Conservation (phyloP, 1,140 invertebrate genomes). For the Drosophila subpulchrella region DNA sequence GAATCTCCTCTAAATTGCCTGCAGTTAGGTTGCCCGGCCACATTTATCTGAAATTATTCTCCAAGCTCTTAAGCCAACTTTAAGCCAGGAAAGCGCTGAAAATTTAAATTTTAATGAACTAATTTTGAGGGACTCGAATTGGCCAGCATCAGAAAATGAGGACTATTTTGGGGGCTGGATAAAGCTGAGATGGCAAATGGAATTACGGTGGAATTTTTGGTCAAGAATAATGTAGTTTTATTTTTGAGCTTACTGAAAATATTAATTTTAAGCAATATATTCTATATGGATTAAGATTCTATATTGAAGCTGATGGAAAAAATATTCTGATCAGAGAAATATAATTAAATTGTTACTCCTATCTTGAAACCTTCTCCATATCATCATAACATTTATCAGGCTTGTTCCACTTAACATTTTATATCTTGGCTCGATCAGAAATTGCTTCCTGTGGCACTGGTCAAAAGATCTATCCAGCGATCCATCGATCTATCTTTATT, state of each 20-base stretch:
- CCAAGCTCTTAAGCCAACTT: conserved; percentile 37
- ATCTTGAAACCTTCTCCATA: conserved; percentile 6
- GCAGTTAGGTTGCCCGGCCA: conserved; percentile 24
- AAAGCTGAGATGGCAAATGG: conserved; percentile 19
- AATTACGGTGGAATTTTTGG: conserved; percentile 19
- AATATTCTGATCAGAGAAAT: neutral
- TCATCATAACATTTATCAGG: conserved; percentile 17
- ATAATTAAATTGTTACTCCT: conserved; percentile 36
- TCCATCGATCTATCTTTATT: conserved; percentile 56
- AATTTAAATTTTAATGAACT: conserved; percentile 62
- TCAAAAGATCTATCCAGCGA: conserved; percentile 6
- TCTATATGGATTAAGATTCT: no score
- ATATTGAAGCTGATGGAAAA: neutral
- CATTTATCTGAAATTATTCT: conserved; percentile 54
- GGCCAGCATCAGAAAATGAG: conserved; percentile 20
- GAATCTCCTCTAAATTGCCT: conserved; percentile 41
- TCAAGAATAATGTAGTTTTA: neutral
- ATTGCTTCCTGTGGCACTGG: conserved; percentile 30
- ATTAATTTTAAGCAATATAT: no score
- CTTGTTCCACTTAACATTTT: conserved; percentile 25
- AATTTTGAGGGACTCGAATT: conserved; percentile 45
- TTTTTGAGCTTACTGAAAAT: neutral
- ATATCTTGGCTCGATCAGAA: conserved; percentile 15
- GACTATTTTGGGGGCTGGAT: conserved; percentile 15
- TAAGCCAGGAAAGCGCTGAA: conserved; percentile 37